Conservation (phyloP, 2,113 vertebrate genomes). For the Ochotona princeps region DNA sequence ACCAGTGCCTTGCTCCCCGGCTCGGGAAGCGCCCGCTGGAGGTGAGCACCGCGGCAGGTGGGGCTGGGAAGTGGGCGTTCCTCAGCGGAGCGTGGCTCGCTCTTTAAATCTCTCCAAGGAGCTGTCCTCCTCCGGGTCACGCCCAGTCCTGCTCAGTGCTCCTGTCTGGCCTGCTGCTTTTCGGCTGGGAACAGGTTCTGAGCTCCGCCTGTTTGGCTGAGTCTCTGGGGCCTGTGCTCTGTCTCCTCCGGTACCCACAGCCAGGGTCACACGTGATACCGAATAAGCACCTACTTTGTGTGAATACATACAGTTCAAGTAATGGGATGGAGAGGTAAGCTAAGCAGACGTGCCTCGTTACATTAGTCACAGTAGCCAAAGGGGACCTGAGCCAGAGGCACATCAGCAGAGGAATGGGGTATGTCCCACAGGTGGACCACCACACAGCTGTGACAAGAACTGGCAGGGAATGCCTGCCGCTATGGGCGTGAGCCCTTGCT, state of each 20-base stretch:
- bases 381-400: not conserved
- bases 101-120: not conserved
- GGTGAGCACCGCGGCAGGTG: conserved; percentile 75
- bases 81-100: fast-evolving
- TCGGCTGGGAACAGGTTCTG: not conserved
- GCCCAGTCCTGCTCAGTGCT: too few relatives aligned
- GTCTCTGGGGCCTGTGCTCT: not conserved
- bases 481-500: not conserved
- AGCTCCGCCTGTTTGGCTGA: not conserved
- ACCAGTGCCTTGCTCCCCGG: conserved; percentile 83
- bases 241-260: not conserved
- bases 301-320: not conserved
- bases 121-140: not conserved
- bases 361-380: not conserved
- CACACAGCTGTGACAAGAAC: not conserved
- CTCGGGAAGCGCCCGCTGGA: conserved; percentile 82
- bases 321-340: not conserved
- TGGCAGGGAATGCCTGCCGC: too few relatives aligned
- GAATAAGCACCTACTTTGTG: not conserved
- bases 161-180: not conserved
- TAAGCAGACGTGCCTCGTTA: too few relatives aligned
- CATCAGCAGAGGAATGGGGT: not conserved
- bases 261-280: fast-evolving
- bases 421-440: not conserved
- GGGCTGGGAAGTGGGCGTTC: fast-evolving